Conservation (phyloP, 2,888 invertebrate genomes). For the Allygus modestus region DNA sequence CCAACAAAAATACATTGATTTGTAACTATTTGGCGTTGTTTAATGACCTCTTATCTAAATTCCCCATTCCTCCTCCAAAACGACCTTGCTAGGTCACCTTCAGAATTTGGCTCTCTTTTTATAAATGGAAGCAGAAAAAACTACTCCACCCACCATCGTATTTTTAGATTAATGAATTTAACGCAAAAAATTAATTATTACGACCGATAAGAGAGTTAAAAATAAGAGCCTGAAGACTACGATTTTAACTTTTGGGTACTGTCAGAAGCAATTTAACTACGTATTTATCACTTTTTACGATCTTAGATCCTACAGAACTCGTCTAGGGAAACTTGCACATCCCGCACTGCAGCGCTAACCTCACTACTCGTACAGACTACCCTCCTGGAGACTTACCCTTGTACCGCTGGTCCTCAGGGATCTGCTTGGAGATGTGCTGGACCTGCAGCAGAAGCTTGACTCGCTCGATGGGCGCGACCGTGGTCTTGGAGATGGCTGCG, state of each 20-base stretch:
- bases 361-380: no score
- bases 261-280: no score
- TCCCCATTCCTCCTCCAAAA: neutral
- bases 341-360: no score
- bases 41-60: neutral
- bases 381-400: constrained; percentile 86
- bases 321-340: no score
- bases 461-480: constrained; percentile 96
- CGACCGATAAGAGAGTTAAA: no score
- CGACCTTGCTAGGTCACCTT: constrained; percentile 12
- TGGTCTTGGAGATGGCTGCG: constrained; percentile 95
- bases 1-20: no score
- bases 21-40: neutral
- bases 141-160: neutral
- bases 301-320: no score
- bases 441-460: constrained; percentile 96
- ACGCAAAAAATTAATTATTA: no score
- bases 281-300: no score
- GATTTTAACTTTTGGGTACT: no score
- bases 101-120: neutral
- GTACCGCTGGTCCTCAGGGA: constrained; percentile 90
- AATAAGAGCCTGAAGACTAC: no score
- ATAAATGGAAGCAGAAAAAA: neutral
- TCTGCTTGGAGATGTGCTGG: constrained; percentile 95
- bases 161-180: no score